Evolutionary conservation across 1,140 invertebrate genomes (phyloP).

Genomic region (Leptinotarsa undecemlineata): DNA sequence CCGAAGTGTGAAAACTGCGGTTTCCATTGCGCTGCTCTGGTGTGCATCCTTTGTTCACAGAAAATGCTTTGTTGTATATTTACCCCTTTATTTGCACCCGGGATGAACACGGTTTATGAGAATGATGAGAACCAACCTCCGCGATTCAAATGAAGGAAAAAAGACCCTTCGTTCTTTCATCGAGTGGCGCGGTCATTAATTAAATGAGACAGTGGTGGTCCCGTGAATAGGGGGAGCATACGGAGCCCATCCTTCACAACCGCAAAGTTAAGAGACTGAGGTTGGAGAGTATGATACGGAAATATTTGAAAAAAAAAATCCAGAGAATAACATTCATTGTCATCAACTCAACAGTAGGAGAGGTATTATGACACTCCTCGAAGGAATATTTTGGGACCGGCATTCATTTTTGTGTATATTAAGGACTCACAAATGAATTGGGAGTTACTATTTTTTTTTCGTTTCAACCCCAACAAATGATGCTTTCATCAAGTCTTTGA

Average conservation of each 20-base stretch:
- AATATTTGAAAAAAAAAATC: too few relatives aligned
- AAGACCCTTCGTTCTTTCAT: conserved; percentile 20
- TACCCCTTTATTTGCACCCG: conserved; percentile 33
- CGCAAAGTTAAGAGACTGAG: conserved; percentile 31
- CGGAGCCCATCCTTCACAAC: conserved; percentile 37
- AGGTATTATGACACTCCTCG: too few relatives aligned
- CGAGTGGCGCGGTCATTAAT: conserved; percentile 36
- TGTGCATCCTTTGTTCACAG: conserved; percentile 23
- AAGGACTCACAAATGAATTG: too few relatives aligned
- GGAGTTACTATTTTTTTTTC: too few relatives aligned
- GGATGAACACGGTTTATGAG: conserved; percentile 24
- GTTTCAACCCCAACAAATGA: too few relatives aligned
- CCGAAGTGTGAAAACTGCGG: conserved; percentile 32
- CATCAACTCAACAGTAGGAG: too few relatives aligned
- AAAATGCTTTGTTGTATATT: conserved; percentile 27
- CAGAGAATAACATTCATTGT: too few relatives aligned
- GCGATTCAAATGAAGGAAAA: neutral
- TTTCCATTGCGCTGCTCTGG: conserved; percentile 18
- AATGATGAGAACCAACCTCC: neutral
- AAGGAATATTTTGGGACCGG: too few relatives aligned
- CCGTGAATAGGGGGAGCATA: conserved; percentile 26
- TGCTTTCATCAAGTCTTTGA: too few relatives aligned
- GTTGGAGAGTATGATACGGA: too few relatives aligned
- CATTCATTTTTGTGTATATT: too few relatives aligned
- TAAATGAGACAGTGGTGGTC: conserved; percentile 33